Evolutionary conservation across 1,140 invertebrate genomes (phyloP).

Genomic region (Ceratina japonica): DNA sequence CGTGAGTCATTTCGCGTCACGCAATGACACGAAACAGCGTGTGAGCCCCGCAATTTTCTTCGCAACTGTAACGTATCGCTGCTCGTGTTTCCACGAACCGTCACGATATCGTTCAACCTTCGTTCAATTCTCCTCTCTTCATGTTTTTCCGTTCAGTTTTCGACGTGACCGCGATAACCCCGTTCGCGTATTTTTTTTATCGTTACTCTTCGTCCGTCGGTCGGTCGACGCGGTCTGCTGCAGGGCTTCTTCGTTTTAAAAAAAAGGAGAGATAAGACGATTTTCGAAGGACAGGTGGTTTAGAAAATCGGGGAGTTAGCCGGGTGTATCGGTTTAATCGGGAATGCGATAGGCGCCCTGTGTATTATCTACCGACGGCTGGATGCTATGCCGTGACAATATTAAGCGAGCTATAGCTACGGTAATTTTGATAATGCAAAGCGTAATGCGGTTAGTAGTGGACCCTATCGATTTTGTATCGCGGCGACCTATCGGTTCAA

Average conservation of each 20-base stretch:
- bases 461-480: constrained; percentile 42
- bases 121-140: not conserved
- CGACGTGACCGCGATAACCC: constrained; percentile 18
- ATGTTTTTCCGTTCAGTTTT: constrained; percentile 12
- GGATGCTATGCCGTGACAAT: constrained; percentile 13
- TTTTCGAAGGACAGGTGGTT: too few species aligned
- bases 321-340: constrained; percentile 1
- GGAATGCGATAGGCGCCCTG: not conserved
- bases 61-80: constrained; percentile 27
- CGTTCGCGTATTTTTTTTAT: not conserved
- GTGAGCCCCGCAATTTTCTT: constrained; percentile 40
- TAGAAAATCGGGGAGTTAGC: too few species aligned
- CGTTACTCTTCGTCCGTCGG: not conserved
- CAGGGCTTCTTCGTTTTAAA: too few species aligned
- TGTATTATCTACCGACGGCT: not conserved
- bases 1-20: constrained; percentile 63
- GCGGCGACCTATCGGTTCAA: constrained; percentile 2
- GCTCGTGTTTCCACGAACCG: constrained; percentile 19
- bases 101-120: constrained; percentile 22
- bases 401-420: constrained; percentile 28
- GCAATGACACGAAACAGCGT: constrained; percentile 54
- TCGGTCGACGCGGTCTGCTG: too few species aligned
- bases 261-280: too few species aligned
- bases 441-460: constrained; percentile 37
- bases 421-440: constrained; percentile 51